Evolutionary conservation across 2,797 vertebrate genomes (phyloP), one percentile per base, ranked within the genome.

Genomic region (Falco novaeseelandiae): DNA sequence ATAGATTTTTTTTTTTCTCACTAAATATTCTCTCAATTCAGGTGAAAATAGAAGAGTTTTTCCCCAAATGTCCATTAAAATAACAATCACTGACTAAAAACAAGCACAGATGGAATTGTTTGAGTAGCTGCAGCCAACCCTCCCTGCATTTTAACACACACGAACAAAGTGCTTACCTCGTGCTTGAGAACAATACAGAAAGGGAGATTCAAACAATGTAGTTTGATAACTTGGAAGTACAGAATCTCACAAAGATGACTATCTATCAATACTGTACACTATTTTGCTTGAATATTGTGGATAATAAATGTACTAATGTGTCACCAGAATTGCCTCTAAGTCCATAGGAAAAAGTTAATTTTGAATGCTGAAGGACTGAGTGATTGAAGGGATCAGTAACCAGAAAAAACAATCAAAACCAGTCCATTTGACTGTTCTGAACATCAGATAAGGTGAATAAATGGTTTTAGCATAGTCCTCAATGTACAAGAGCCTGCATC

Each of bases 111-210:
- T 79, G 20, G 58, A 87, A 84, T 48, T 87, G 61, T 86, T 88
- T 83, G 51, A 79, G 42, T 62, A 73, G 67, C 70, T 93, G 58
- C 48, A 94, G 36, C 54, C 59, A 93, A 23, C 6, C 1, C 9
- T 46, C 14, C 40, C 46, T 92, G 26, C 51, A 84, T 86, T 81
- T 74, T 42, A 46, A 38, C 22, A 8, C 36, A 13, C 25, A 25
- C 2, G 9, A 85, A 73, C 15, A 21, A 65, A 63, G 26, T 34
- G 34, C 0, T 0, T 27, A 54, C 6, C 16, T 77, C 59, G 29
- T 21, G 6, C 32, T 65, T 82, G 6, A 74, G 38, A 82, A 58
- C 26, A 13, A 38, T 51, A 58, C 8, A 78, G 58, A 81, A 57
- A 79, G 29, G 29, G 9, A 93, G 3, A 55, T 42, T 42, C 2